Evolutionary conservation across 2,113 vertebrate species (phyloP), one percentile per base, ranked within the genome.

Genomic region (human (Homo sapiens)): DNA sequence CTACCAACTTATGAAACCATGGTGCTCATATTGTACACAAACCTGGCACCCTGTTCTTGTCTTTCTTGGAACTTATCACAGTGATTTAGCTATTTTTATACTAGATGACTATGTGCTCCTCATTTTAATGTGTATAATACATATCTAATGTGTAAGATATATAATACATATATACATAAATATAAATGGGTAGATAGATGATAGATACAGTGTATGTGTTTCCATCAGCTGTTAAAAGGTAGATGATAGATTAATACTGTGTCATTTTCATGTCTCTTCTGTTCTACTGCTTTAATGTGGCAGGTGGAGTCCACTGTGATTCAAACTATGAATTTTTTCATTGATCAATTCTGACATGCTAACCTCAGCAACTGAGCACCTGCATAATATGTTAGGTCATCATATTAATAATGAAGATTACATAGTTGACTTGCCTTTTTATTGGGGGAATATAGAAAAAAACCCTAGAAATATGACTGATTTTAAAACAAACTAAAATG

Each of bases 281-380:
- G 30, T 84, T 96, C 72, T 1, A 20, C 52, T 97, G n/a, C 80
- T 78, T 27, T 68, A 1, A 27, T 20, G 73, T 96, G 96, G 75
- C 97, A 97, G 83, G 93, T 98, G 73, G 94, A 95, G 89, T 94
- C 95, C 94, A 57, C 91, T 97, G 87, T 84, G 88, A 93, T 68
- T 87, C 97, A 96, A 75, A 92, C 68, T 27, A 0, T 38, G 59
- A 66, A 16, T 66, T 95, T 98, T 80, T 91, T 55, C 85, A 90
- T 64, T 93, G 81, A 64, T 93, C 43, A 95, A 3, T 23, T n/a
- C n/a, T 76, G 82, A 89, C 82, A 9, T 14, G 0, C 68, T 95
- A 20, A 91, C 90, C 68, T 97, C 87, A 48, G 94, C 75, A 57
- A 25, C 93, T 11, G 22, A 94, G 2, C 80, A n/a, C 48, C 89